Evolutionary conservation across 92 coral and sea anemone species (phyloP).

Genomic region (Zoanthus gigantus): DNA sequence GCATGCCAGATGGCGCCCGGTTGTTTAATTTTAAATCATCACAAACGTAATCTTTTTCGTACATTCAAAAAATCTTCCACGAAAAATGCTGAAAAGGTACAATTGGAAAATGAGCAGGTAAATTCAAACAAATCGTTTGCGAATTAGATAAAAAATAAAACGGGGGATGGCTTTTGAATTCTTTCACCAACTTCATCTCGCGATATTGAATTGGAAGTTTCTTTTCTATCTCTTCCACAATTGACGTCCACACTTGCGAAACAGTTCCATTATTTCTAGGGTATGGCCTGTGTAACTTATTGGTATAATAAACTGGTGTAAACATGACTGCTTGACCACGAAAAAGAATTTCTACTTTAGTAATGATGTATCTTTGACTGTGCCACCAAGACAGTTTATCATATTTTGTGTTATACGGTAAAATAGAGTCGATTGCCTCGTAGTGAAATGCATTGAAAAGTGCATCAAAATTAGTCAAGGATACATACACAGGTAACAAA

Average conservation of each 20-base stretch:
- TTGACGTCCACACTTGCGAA: slow-evolving; percentile 6
- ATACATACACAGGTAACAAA: background rate
- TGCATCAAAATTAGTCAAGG: slow-evolving; percentile 51
- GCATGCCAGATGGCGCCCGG: too few species aligned
- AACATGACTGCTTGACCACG: slow-evolving; percentile 61
- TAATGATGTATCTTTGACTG: slow-evolving; percentile 53
- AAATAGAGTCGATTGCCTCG: slow-evolving; percentile 34
- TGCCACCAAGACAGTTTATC: slow-evolving; percentile 52
- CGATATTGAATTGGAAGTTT: background rate
- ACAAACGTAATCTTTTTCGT: background rate
- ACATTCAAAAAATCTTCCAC: background rate
- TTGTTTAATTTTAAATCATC: too few species aligned
- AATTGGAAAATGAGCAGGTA: slow-evolving; percentile 12
- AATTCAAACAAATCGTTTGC: background rate
- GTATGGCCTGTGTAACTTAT: slow-evolving; percentile 38
- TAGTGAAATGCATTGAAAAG: slow-evolving; percentile 56
- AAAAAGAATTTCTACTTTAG: slow-evolving; percentile 47
- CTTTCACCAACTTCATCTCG: background rate
- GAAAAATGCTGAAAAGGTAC: slow-evolving; percentile 15
- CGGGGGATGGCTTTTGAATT: background rate
- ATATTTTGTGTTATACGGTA: background rate
- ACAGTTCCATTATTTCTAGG: slow-evolving; percentile 45
- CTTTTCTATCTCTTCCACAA: background rate
- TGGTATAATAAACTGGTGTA: slow-evolving; percentile 14
- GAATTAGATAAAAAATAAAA: background rate